Evolutionary conservation across 2,888 invertebrate genomes (phyloP), one percentile per base, ranked within the genome.

Genomic region (Lithophane ornitopus): DNA sequence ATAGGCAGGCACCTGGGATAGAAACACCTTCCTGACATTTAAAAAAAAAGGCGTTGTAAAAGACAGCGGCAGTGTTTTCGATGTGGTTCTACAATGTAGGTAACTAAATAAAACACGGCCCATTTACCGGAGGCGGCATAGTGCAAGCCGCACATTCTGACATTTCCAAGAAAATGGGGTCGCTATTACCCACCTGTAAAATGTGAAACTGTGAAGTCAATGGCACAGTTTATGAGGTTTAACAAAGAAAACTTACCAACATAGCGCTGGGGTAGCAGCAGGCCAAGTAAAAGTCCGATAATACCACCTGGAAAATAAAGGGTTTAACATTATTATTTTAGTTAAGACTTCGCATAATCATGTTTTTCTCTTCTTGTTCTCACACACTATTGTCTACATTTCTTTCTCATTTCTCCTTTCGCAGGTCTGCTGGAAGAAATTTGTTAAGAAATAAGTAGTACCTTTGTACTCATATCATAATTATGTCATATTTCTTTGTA

Each of bases 191-290:
- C 1, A 34, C 8, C 74, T 52, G 11, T 26, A 49, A 44, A 61
- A 9, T 49, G 28, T 19, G 52, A 52, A 41, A 67, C 46, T 68
- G 39, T 56, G 7, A 56, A 26, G 19, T 2, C 12, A 28, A 19
- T 44, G 2, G 26, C 12, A n/a, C 8, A 26, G 8, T 19, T 28
- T 41, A 41, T 41, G 63, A 62, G 19, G 7, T 46, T 8, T 19
- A 28, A 58, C 16, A 44, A 39, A n/a, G 19, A 26, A 22, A 4
- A 91, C 96, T 94, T 89, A 96, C 96, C 94, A 28, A 95, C 96
- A 88, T 95, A 95, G 41, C 93, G 91, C 39, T 92, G 93, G 12
- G 93, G 93, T 56, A 96, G 80, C 22, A 95, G 85, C 4, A 96
- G 88, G 0, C 92, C 94, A 49, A 95, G 90, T 9, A 95, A 76